Base-by-base conservation (phyloP, 2,888 invertebrate species). In the Stramonita haemastoma region DNA sequence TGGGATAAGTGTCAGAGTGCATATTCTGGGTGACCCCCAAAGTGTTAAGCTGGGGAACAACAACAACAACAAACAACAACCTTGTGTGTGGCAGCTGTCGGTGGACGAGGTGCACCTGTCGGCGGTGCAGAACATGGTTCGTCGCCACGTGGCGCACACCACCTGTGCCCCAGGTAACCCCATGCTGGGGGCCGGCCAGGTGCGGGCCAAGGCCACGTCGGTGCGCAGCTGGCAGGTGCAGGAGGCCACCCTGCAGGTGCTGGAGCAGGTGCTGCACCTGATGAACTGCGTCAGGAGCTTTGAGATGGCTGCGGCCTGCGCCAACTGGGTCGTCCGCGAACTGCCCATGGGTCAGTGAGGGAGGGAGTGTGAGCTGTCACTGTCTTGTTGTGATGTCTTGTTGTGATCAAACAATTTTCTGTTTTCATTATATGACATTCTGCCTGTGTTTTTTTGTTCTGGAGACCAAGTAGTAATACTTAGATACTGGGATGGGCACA, bases 91-190 rank as follows among this genome's bases (percentile, higher is more conserved):
- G 17, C 89, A 94, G 94, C 70, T 94, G 36, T 91, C 92, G 29
- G 85, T 91, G 6, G 94, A 95, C 90, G 93, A 94, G 88, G 88
- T 95, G 0, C 94, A 93, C 89, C 87, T 94, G 89, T 91, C 93
- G 57, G 92, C 94, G 26, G 93, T 94, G 22, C 92, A 94, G 90
- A 95, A 94, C 92, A 94, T 94, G 91, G 93, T 94, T 0, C 87
- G 91, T 26, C 90, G 90, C 29, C 93, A 94, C 88, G 91, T 93
- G 0, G 26, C 89, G 4, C 56, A 89, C 77, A 56, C 70, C 34
- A 32, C 83, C 29, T 13, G 46, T 8, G 4, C 46, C 46, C 29
- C 29, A 91, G 8, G 90, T 87, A 73, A 90, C 90, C 66, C 89
- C 92, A 11, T 91, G 91, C 83, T 83, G 86, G 34, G 46, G 46